Evolutionary conservation across 2,113 vertebrate species (phyloP).

Genomic region (Brachyistius frenatus): DNA sequence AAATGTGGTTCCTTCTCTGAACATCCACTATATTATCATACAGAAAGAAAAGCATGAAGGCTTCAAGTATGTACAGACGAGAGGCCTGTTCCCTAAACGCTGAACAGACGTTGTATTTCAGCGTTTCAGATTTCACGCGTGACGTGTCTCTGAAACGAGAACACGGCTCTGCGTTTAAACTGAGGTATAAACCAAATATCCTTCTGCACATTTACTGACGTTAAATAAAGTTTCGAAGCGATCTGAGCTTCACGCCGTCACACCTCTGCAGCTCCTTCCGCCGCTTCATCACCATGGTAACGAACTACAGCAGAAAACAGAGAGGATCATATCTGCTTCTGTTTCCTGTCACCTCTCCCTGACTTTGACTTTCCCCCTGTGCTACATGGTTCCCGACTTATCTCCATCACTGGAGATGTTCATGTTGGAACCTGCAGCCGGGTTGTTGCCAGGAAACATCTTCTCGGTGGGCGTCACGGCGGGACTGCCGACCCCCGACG

Average conservation of each 20-base stretch:
- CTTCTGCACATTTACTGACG: slow-evolving; percentile 29
- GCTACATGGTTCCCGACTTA: slow-evolving; percentile 94
- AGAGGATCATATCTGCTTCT: slow-evolving; percentile 29
- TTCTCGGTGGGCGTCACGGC: slow-evolving; percentile 97
- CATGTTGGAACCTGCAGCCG: slow-evolving; percentile 61
- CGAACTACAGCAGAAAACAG: slow-evolving; percentile 38
- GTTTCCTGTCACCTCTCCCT: slow-evolving; percentile 11
- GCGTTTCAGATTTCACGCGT: slow-evolving; percentile 64
- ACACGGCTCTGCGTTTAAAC: slow-evolving; percentile 72
- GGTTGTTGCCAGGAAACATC: slow-evolving; percentile 88
- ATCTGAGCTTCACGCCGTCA: slow-evolving; percentile 33
- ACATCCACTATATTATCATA: slow-evolving; percentile 78
- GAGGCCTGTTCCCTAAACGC: slow-evolving; percentile 49
- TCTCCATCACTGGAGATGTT: slow-evolving; percentile 77
- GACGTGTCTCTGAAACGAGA: slow-evolving; percentile 51
- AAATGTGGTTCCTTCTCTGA: slow-evolving; percentile 72
- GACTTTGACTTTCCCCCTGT: slow-evolving; percentile 43
- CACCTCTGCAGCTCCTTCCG: slow-evolving; percentile 44
- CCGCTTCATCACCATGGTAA: slow-evolving; percentile 62
- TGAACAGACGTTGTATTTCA: slow-evolving; percentile 54
- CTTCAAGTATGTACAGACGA: slow-evolving; percentile 82
- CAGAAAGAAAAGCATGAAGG: slow-evolving; percentile 74
- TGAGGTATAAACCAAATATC: slow-evolving; percentile 88
- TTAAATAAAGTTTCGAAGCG: slow-evolving; percentile 68
- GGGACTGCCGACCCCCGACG: slow-evolving; percentile 94